phyloP scores from a whole-genome alignment of 1,140 invertebrate species.

The Macrostomum lignano region DNA sequence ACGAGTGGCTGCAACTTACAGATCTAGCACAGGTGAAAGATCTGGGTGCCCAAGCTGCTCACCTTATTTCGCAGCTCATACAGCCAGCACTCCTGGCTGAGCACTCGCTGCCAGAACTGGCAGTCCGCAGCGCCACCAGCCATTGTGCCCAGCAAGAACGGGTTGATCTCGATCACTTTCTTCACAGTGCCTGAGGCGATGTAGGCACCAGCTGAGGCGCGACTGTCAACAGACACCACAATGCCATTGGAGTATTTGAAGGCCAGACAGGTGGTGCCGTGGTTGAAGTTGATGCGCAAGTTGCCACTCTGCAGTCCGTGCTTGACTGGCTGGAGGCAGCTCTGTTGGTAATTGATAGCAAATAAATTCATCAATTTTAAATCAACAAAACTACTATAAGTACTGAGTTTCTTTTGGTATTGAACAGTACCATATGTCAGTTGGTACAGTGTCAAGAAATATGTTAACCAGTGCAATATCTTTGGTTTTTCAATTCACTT shows the following conservation, averaged over 20 bases:
- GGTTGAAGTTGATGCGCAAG: constrained; percentile 15
- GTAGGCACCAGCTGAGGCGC: constrained; percentile 73
- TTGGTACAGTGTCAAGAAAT: too few species aligned
- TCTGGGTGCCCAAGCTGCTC: too few species aligned
- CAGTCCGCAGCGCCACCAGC: constrained; percentile 82
- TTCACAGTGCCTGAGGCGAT: constrained; percentile 78
- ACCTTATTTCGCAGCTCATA: constrained; percentile 81
- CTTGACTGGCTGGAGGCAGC: not conserved
- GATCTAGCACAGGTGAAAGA: too few species aligned
- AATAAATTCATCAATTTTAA: too few species aligned
- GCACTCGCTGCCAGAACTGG: constrained; percentile 78
- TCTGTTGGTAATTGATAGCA: too few species aligned
- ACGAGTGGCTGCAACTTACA: too few species aligned
- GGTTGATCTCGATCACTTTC: constrained; percentile 90
- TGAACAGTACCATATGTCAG: too few species aligned
- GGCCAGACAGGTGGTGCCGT: constrained; percentile 87
- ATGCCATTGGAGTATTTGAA: constrained; percentile 74
- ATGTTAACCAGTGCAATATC: too few species aligned
- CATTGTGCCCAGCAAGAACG: constrained; percentile 59
- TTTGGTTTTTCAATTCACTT: too few species aligned
- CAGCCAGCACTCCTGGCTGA: constrained; percentile 65
- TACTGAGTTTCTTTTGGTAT: too few species aligned
- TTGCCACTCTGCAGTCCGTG: not conserved
- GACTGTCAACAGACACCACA: constrained; percentile 74
- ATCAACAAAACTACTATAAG: too few species aligned